Base-by-base conservation (phyloP, 2,888 invertebrate genomes). In the Pandemis heparana region DNA sequence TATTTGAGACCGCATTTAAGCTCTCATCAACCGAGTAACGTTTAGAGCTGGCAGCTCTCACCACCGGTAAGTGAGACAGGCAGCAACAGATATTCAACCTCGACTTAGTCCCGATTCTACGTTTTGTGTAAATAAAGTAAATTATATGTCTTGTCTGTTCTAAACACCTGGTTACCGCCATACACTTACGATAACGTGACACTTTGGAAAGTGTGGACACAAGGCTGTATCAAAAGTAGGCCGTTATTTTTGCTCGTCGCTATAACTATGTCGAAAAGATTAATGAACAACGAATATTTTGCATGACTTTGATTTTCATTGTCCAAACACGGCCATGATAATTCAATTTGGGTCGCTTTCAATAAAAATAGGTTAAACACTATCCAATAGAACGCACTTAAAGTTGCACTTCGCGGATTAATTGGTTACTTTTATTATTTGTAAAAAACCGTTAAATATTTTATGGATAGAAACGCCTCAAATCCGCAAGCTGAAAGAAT, bases 401-500 rank as follows among this genome's bases (percentile, higher is more conserved):
- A 12, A 56, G 12, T 56, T 56, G 23, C 56, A 56, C 56, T 56
- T 56, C 14, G 53, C 12, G 10, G 6, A 6, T 56, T 23, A 56
- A 56, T 56, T 23, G 56, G 12, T 56, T 56, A 23, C 56, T 10
- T 56, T 23, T 56, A 23, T 23, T 56, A 23, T 56, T 56, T 23
- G 56, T 56, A 10, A 23, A 56, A 18, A 48, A 43, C n/a, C 32
- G 10, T 59, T 60, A 73, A 64, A 65, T 74, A 65, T 74, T 74
- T 74, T 65, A 65, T 73, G 39, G 48, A 53, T 60, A 43, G 32
- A 53, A 56, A 41, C 7, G 43, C 60, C 60, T 79, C 81, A 79
- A 89, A 87, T 87, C 83, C 81, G 76, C 82, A 81, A 81, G 81
- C 83, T 79, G 82, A 81, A 80, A 80, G 79, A 87, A 85, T 86